Evolutionary conservation across 2,888 invertebrate genomes (phyloP), one percentile per base, ranked within the genome.

Genomic region (Subacronicta megacephala): DNA sequence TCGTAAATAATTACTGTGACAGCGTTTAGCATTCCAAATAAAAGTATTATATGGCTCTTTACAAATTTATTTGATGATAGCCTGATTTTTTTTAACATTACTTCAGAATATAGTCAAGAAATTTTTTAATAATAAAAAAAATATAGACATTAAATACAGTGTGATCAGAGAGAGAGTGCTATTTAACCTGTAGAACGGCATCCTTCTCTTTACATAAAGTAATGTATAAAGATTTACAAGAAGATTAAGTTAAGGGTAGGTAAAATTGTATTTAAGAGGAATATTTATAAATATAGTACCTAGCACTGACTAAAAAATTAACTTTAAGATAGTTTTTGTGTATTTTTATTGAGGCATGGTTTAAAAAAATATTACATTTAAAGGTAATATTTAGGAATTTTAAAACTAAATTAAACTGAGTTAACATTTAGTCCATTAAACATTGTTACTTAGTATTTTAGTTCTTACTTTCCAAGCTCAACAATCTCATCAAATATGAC

Each of bases 381-480:
- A n/a, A n/a, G n/a, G n/a, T 31, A 0, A 31, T n/a, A 31, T 31
- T 23, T 31, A n/a, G n/a, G n/a, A n/a, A 31, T 31, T 7, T 31
- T 6, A 31, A 31, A 4, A 12, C 10, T 0, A 10, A 26, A 43
- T 23, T 23, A 41, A 49, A 40, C 18, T 29, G 3, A 17, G 2
- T 12, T 3, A 55, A 44, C 13, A 50, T 40, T 40, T 43, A 44
- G 15, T 61, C 31, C 46, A 56, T 44, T 61, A 56, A 38, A 64
- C 23, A 73, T 54, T 52, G 31, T 44, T 68, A 61, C 7, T n/a
- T n/a, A n/a, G n/a, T 53, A 51, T 56, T 62, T 65, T 71, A 77
- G 56, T 72, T 77, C 62, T 69, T 53, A 77, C 62, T 69, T 53
- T 73, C 71, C 76, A 84, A 82, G 81, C 82, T 84, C 80, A 74